phyloP scores from a whole-genome alignment of 2,888 invertebrate genomes.

The Diadegma fenestrale region DNA sequence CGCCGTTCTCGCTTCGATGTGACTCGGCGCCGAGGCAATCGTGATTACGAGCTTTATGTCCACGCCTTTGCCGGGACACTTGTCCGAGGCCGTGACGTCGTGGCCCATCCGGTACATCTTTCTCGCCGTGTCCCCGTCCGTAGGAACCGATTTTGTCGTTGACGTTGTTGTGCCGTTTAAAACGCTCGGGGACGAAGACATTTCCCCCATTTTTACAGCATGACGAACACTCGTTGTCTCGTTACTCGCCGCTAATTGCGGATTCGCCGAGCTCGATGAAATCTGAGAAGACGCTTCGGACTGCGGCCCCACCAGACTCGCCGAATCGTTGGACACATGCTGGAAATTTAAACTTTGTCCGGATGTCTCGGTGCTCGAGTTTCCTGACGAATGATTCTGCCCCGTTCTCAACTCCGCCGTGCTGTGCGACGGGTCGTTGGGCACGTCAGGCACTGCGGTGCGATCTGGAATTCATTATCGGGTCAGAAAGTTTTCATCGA shows the following conservation, averaged over 20 bases:
- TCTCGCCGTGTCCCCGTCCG: conserved; percentile 84
- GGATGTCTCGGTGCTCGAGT: conserved; percentile 21
- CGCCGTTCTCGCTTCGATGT: conserved; percentile 88
- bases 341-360: conserved; percentile 1
- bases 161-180: conserved; percentile 66
- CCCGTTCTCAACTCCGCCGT: neutral
- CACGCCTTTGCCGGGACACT: conserved; percentile 82
- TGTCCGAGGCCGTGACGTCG: conserved; percentile 77
- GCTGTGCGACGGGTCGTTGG: neutral
- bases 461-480: conserved; percentile 30
- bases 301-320: conserved; percentile 59
- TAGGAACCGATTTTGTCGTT: conserved; percentile 82
- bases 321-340: conserved; percentile 70
- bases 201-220: conserved; percentile 13
- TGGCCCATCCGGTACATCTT: conserved; percentile 81
- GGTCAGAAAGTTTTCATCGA: neutral
- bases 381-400: neutral
- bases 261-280: conserved; percentile 56
- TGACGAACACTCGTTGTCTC: conserved; percentile 32
- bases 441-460: neutral
- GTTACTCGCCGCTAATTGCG: conserved; percentile 58
- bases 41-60: conserved; percentile 86
- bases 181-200: neutral
- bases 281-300: conserved; percentile 72
- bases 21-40: conserved; percentile 89